Conservation (phyloP, 2,797 vertebrate genomes). For the Gymnothorax reevesii region DNA sequence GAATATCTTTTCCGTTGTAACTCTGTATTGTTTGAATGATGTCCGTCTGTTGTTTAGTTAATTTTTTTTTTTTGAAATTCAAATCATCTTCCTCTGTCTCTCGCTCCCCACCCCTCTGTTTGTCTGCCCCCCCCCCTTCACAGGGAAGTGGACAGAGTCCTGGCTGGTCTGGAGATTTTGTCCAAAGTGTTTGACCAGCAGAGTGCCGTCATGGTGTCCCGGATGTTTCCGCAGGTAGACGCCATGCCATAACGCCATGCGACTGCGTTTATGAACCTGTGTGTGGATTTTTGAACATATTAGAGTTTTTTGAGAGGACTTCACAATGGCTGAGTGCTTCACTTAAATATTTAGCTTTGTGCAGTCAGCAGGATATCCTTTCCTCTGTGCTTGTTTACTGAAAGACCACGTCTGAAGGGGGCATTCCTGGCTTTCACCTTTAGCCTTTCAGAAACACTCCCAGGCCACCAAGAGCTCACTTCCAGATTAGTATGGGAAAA, state of each 20-base stretch:
- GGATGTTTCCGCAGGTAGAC: slow-evolving; percentile 91
- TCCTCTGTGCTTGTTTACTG: neutral
- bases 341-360: slow-evolving; percentile 9
- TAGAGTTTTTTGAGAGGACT: neutral
- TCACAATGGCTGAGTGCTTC: neutral
- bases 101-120: neutral
- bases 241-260: neutral
- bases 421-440: neutral
- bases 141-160: slow-evolving; percentile 93
- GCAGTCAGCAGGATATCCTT: slow-evolving; percentile 12
- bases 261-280: slow-evolving; percentile 16
- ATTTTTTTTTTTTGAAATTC: neutral
- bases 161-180: slow-evolving; percentile 90
- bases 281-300: neutral
- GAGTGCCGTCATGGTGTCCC: slow-evolving; percentile 87
- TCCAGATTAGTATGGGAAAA: neutral
- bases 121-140: neutral
- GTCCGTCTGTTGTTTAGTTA: neutral
- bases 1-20: neutral
- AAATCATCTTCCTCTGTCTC: neutral
- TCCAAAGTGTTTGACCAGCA: slow-evolving; percentile 97
- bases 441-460: neutral
- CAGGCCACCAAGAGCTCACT: neutral
- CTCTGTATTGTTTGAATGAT: neutral
- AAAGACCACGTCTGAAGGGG: neutral